Base-by-base conservation (phyloP, 2,888 invertebrate genomes). In the Chalcosyrphus nemorum region DNA sequence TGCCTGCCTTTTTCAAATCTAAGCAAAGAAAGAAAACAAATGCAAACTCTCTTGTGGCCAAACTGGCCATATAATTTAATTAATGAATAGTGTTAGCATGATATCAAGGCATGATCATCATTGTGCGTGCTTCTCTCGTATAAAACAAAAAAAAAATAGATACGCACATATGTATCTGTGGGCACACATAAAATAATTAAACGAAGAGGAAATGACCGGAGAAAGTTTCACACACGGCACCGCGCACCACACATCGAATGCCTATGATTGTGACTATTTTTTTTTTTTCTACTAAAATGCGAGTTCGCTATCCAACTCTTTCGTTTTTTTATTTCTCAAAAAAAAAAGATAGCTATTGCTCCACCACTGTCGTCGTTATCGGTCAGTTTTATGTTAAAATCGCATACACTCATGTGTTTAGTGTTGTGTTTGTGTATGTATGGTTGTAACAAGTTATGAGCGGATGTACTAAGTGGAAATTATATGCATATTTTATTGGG, bases 391-490 rank as follows among this genome's bases (percentile, higher is more conserved):
- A 21, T 77, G 59, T 54, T 66, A 76, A 81, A 76, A 65, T 71
- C 45, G 71, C 59, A 74, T 72, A 74, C 11, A 15, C 21, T 66
- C 6, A 15, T 17, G 27, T 41, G 61, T 38, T 66, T 59, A 21
- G 19, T 19, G 11, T n/a, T 61, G 38, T 13, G 9, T 50, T 21
- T 38, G 15, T 59, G 43, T 35, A 11, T 75, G 70, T 61, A 41
- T 50, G 65, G 29, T 19, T 57, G 72, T 78, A 82, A 82, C 78
- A 35, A 82, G 82, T 82, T 82, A 82, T 72, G 78, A 82, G 82
- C 82, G 82, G 82, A 82, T 82, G 82, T 78, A 82, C 72, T 82
- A 82, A 82, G 82, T 82, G 77, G 78, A 82, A 78, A 78, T 82
- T 81, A 76, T 76, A 76, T 76, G 81, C 81, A 81, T 71, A 81